These are phyloP conservation scores for Cepphus grylle DNA, from an alignment of 2,113 vertebrate species.

Conservation along the genomic window DNA sequence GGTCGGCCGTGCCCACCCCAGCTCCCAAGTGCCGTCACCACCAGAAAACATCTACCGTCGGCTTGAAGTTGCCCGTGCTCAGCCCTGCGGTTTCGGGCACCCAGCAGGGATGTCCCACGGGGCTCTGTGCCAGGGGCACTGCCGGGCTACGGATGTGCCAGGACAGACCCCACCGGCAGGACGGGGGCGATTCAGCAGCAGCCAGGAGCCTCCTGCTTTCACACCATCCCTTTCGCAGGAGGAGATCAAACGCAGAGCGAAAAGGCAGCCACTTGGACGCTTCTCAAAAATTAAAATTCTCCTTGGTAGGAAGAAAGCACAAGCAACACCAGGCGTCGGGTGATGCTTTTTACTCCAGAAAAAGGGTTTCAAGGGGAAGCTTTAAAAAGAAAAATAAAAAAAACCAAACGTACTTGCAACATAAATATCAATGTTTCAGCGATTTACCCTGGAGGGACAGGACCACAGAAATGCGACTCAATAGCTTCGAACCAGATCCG, in stretches of 20 bases:
- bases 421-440: neutral
- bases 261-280: neutral
- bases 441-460: neutral
- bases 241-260: neutral
- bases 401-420: neutral
- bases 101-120: rapidly evolving
- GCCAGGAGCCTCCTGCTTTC: neutral
- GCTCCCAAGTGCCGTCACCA: neutral
- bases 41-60: neutral
- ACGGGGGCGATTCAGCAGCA: neutral
- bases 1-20: neutral
- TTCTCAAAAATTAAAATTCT: constrained; percentile 33
- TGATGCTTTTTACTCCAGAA: neutral
- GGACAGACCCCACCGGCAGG: neutral
- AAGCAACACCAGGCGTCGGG: neutral
- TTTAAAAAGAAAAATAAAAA: neutral
- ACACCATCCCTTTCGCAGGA: neutral
- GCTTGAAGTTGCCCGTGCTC: neutral
- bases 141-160: neutral
- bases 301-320: neutral
- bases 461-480: neutral
- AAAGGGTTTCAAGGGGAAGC: neutral
- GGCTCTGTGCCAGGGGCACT: neutral
- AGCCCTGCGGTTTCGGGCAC: neutral
- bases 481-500: neutral